Base-by-base conservation (phyloP, 2,888 invertebrate species). In the Platycnemis pennipes region DNA sequence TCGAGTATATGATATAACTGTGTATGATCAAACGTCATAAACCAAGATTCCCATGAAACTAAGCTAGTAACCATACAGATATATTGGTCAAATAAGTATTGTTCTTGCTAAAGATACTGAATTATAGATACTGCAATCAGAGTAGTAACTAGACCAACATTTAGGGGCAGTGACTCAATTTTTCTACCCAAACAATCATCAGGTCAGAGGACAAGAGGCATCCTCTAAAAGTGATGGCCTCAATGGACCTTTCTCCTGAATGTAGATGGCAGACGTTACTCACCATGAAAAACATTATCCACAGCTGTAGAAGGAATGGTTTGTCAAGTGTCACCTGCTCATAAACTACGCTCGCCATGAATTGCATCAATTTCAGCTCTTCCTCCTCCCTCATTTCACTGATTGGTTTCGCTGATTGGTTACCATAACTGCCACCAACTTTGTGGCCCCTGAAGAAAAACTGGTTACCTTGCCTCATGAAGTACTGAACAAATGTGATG, bases 241-340 rank as follows among this genome's bases (percentile, higher is more conserved):
- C 26, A 22, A 88, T 87, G 22, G n/a, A 87, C 11, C 4, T 44
- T 44, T n/a, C 45, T 44, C 3, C 11, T 19, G 42, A 86, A 56
- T 42, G 8, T 3, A n/a, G 7, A 56, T 49, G 0, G 8, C 0
- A 89, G 37, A 26, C 37, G 2, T 31, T 95, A 95, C 96, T 96
- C 95, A 98, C 98, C 97, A 98, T 97, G 95, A 98, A 96, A 95
- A 98, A 97, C 0, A 97, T 97, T 4, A 98, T 97, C 97, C 98
- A 98, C 94, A 98, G 97, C 1, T 98, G 98, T 95, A 99, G 96
- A 37, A 98, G 97, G 95, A 98, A 98, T 95, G 98, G 96, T 95
- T 98, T 98, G 96, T 99, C 99, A 95, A 98, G 98, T 2, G 98
- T 97, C 0, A 98, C 98, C 94, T 98, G 98, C 96, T 98, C 98